These are phyloP conservation scores for Barbus barbus DNA, from an alignment of 2,113 vertebrate species.

Conservation along the genomic window DNA sequence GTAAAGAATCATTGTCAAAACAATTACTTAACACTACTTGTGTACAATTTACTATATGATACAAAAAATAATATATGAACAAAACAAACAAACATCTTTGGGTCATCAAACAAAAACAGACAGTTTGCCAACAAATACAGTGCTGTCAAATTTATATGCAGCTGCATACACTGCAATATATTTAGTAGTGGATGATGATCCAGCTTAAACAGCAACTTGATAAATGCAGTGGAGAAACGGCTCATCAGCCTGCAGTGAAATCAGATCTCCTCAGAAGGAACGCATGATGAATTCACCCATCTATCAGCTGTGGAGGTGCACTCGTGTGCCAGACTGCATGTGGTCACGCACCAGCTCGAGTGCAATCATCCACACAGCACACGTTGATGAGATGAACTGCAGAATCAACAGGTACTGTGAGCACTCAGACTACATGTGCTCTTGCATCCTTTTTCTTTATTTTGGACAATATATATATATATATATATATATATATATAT, in stretches of 20 bases:
- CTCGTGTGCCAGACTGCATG: background rate
- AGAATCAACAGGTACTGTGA: background rate
- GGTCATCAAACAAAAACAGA: background rate
- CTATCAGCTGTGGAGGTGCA: background rate
- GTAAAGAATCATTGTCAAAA: background rate
- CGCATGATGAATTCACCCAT: slow-evolving; percentile 12
- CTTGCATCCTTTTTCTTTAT: too few relatives aligned
- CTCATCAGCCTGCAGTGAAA: slow-evolving; percentile 24
- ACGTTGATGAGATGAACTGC: slow-evolving; percentile 3
- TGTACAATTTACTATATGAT: too few relatives aligned
- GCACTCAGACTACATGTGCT: background rate
- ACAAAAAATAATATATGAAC: background rate
- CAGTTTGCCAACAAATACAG: background rate
- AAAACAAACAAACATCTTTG: background rate
- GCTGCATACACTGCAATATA: background rate
- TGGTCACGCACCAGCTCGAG: background rate
- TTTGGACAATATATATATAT: too few relatives aligned
- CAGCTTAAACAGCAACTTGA: slow-evolving; percentile 2
- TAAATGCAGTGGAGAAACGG: slow-evolving; percentile 4
- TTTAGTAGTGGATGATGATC: background rate
- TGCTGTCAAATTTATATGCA: background rate
- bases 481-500: too few relatives aligned
- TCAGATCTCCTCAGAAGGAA: slow-evolving; percentile 14
- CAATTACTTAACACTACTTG: background rate
- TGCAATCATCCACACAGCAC: background rate